Evolutionary conservation across 2,888 invertebrate species (phyloP).

Genomic region (Diaperis boleti): DNA sequence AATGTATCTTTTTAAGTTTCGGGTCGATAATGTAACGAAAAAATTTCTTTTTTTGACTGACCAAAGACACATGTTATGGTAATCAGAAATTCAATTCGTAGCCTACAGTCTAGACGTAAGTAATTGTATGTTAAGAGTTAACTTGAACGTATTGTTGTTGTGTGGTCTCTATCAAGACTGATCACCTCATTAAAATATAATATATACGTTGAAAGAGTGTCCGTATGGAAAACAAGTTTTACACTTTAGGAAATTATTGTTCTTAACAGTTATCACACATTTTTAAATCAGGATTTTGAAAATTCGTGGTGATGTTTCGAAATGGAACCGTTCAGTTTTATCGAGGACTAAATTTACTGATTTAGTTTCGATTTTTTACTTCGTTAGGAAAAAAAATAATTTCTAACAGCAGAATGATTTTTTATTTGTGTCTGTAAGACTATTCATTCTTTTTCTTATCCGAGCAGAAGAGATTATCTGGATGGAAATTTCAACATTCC

Average conservation of each 20-base stretch:
- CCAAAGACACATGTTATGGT: not conserved
- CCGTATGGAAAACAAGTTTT: constrained; percentile 18
- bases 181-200: constrained; percentile 40
- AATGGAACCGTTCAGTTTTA: constrained; percentile 1
- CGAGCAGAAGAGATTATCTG: no score
- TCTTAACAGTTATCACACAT: constrained; percentile 8
- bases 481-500: no score
- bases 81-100: constrained; percentile 13
- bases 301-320: not conserved
- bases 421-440: no score
- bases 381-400: no score
- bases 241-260: constrained; percentile 12
- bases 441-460: no score
- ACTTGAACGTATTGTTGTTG: constrained; percentile 26
- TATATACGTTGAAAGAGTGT: constrained; percentile 16
- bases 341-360: no score
- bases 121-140: constrained; percentile 27
- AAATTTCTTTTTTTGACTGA: no score
- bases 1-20: not conserved
- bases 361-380: no score
- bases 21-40: not conserved
- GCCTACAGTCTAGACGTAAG: constrained; percentile 17
- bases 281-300: constrained; percentile 12
- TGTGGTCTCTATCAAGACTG: constrained; percentile 33
- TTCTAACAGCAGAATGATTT: no score